Evolutionary conservation across 2,888 invertebrate species (phyloP).

Genomic region (Dynastes maya): DNA sequence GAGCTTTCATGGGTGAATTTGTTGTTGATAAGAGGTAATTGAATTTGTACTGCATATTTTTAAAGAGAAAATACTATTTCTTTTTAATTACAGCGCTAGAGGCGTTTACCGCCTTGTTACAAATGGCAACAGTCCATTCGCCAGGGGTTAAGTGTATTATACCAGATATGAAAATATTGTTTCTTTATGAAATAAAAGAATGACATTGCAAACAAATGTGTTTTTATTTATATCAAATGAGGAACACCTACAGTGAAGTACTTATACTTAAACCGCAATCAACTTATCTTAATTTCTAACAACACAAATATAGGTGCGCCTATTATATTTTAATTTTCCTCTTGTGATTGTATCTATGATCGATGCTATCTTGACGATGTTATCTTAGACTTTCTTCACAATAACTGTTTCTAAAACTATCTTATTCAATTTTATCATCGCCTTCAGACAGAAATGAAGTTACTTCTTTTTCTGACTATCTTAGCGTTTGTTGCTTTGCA

Average conservation of each 20-base stretch:
- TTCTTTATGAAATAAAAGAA: slow-evolving; percentile 25
- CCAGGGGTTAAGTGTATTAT: slow-evolving; percentile 22
- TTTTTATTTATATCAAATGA: slow-evolving; percentile 7
- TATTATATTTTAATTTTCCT: too few relatives aligned
- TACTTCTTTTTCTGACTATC: background rate
- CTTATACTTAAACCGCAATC: too few relatives aligned
- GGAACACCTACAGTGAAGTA: too few relatives aligned
- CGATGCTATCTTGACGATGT: too few relatives aligned
- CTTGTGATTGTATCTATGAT: too few relatives aligned
- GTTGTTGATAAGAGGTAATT: slow-evolving; percentile 54
- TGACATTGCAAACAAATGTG: background rate
- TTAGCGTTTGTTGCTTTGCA: background rate
- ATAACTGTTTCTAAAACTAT: too few relatives aligned
- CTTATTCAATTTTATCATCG: background rate
- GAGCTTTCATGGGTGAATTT: slow-evolving; percentile 56
- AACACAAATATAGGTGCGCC: too few relatives aligned
- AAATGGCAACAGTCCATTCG: slow-evolving; percentile 35
- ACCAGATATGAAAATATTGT: slow-evolving; percentile 6
- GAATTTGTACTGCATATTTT: background rate
- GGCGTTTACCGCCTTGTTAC: slow-evolving; percentile 44
- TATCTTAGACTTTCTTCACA: too few relatives aligned
- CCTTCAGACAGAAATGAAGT: background rate
- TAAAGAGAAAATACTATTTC: slow-evolving; percentile 1
- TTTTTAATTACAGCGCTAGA: slow-evolving; percentile 25
- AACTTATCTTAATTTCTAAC: too few relatives aligned